Conservation (phyloP, 2,113 vertebrate genomes). For the Dissostichus mawsoni region DNA sequence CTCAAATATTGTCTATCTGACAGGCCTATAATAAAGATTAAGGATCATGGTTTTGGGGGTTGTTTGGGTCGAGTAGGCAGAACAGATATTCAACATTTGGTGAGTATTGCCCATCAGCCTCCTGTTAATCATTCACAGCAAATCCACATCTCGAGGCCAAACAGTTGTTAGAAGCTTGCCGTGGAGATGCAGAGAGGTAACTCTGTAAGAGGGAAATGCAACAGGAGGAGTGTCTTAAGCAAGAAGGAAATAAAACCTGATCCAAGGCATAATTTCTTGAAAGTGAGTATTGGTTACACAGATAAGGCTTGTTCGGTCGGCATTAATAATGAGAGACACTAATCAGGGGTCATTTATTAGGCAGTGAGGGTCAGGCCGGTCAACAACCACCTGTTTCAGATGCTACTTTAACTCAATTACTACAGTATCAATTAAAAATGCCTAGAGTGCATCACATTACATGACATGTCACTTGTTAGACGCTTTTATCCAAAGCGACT, state of each 20-base stretch:
- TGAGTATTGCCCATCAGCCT: conserved; percentile 26
- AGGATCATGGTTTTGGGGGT: too few species aligned
- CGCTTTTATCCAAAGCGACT: too few species aligned
- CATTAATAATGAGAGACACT: conserved; percentile 58
- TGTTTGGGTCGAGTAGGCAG: too few species aligned
- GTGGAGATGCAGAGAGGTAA: conserved; percentile 58
- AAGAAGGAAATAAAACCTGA: conserved; percentile 70
- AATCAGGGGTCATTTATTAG: conserved; percentile 1
- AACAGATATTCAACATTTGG: too few species aligned
- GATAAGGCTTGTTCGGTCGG: conserved; percentile 43
- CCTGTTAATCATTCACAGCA: conserved; percentile 74
- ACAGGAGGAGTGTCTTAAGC: conserved; percentile 45
- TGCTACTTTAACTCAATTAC: neutral
- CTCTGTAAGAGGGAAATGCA: conserved; percentile 55
- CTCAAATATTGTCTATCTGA: too few species aligned
- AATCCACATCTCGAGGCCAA: conserved; percentile 42
- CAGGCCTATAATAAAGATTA: too few species aligned
- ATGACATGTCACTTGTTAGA: too few species aligned
- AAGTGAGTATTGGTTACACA: conserved; percentile 73
- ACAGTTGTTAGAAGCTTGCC: neutral
- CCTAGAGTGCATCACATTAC: neutral
- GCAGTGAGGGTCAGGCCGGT: neutral
- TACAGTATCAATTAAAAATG: neutral
- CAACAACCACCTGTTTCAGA: neutral
- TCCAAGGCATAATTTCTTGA: conserved; percentile 64